Base-by-base conservation (phyloP, 2,888 invertebrate species). In the Epinotia nisella region DNA sequence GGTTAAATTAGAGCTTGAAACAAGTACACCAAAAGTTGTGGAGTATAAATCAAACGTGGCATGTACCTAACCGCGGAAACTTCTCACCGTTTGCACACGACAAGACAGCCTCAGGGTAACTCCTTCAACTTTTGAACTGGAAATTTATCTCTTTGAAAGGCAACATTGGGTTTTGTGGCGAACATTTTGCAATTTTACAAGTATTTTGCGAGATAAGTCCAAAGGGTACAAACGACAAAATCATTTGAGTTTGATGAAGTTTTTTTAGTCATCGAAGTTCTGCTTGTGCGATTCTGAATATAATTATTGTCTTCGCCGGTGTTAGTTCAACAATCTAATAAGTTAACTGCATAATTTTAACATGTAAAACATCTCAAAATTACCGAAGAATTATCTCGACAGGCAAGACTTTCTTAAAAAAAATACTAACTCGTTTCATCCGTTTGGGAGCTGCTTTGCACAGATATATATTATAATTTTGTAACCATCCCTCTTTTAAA, bases 31-130 rank as follows among this genome's bases (percentile, higher is more conserved):
- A 3, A 82, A 83, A 84, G 82, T 85, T 82, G 74, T 66, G 70
- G 75, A 70, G 83, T 81, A 83, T 86, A 84, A 84, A 84, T 86
- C 84, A 86, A 81, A 78, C 76, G 78, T 79, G 80, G 80, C 79
- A 77, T 81, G 83, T 81, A n/a, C n/a, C n/a, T n/a, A 82, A 80
- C 81, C 78, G 70, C 81, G 61, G 78, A 76, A 81, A 79, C 76
- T 81, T 80, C 75, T 75, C 78, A 75, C 76, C 76, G 76, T 76
- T 78, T 82, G 83, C 76, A 79, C 79, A 76, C 80, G 82, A 83
- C 82, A 81, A 80, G 81, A 79, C 83, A 82, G 82, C 81, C 81
- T 68, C 75, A 71, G 80, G 80, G 82, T 74, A 78, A 79, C 79
- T 79, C 77, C 79, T 82, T 80, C 79, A 82, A 83, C 81, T 83